Evolutionary conservation across 1,140 invertebrate genomes (phyloP).

Genomic region (Eriosoma lanigerum): DNA sequence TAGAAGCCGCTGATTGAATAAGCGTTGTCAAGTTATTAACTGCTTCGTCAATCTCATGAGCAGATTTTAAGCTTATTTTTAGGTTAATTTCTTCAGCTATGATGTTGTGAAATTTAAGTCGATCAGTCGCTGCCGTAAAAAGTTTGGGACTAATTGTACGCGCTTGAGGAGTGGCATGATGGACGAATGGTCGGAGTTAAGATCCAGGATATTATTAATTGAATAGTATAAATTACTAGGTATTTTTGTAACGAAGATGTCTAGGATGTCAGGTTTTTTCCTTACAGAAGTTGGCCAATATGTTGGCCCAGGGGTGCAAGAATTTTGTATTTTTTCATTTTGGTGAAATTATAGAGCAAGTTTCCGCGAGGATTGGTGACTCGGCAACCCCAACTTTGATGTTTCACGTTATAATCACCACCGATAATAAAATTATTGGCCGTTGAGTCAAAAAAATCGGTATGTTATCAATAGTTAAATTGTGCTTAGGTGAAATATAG

Average conservation of each 20-base stretch:
- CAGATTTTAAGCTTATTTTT: too few species aligned
- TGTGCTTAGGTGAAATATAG: slow-evolving; percentile 54
- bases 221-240: neutral
- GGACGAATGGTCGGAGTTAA: neutral
- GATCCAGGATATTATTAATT: neutral
- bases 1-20: too few species aligned
- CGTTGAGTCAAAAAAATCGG: slow-evolving; percentile 55
- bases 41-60: too few species aligned
- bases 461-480: slow-evolving; percentile 56
- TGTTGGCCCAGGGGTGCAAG: neutral
- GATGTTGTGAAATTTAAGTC: neutral
- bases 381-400: neutral
- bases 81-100: too few species aligned
- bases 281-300: slow-evolving; percentile 21
- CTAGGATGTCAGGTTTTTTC: slow-evolving; percentile 15
- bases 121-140: neutral
- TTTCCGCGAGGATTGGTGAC: neutral
- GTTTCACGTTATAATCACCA: neutral
- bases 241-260: slow-evolving; percentile 26
- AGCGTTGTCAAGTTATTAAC: too few species aligned
- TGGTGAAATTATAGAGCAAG: neutral
- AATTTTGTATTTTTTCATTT: slow-evolving; percentile 4
- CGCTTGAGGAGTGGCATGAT: neutral
- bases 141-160: neutral
- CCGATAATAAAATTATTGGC: slow-evolving; percentile 56